A percentile compares a stretch with the other conserved stretches of the same genome.
These are phyloP conservation scores for Holcopasites calliopsidis DNA, from an alignment of 1,140 invertebrate species.

Conservation along the genomic window DNA sequence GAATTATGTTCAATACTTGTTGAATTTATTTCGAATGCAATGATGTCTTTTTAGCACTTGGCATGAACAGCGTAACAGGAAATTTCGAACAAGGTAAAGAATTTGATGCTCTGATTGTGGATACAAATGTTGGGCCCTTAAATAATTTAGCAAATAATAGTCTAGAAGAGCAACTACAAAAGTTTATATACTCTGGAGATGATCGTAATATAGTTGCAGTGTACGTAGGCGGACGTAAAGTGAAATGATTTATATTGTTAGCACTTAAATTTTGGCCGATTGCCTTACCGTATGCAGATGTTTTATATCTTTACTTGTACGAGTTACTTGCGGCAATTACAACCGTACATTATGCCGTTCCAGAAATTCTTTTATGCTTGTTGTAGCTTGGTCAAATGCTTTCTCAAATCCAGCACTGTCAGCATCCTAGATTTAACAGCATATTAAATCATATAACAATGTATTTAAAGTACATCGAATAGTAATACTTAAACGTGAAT, in stretches of 20 bases:
- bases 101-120: constrained; percentile 90
- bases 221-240: constrained; percentile 86
- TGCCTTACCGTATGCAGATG: too few species aligned
- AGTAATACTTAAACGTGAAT: constrained; percentile 13
- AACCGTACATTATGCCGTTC: constrained; percentile 70
- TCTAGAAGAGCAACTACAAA: constrained; percentile 85
- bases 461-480: constrained; percentile 5
- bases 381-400: constrained; percentile 86
- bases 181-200: constrained; percentile 91
- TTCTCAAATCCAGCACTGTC: constrained; percentile 85
- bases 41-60: constrained; percentile 83
- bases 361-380: constrained; percentile 85
- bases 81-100: constrained; percentile 90
- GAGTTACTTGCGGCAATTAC: too few species aligned
- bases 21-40: neutral
- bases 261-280: too few species aligned
- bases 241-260: constrained; percentile 74
- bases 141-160: constrained; percentile 79
- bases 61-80: constrained; percentile 86
- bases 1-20: neutral
- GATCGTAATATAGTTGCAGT: constrained; percentile 90
- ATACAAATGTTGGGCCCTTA: constrained; percentile 82
- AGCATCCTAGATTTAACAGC: constrained; percentile 79
- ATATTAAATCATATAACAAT: neutral
- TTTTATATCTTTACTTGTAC: neutral